phyloP scores from a whole-genome alignment of 37 sponge, comb jelly and placozoan species.

The Cliona cf. orientalis region DNA sequence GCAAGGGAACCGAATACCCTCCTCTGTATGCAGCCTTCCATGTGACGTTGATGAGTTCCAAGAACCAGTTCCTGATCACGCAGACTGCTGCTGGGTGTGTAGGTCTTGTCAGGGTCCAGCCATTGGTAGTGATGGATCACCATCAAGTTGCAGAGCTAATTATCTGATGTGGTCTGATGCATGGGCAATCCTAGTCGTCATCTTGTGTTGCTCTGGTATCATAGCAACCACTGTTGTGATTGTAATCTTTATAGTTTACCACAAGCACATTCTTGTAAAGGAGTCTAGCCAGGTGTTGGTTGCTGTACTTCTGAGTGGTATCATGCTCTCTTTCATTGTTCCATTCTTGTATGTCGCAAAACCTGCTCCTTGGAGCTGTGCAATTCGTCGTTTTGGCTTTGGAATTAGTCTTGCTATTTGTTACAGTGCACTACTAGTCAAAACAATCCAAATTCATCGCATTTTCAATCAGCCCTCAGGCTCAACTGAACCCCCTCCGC shows the following conservation, averaged over 20 bases:
- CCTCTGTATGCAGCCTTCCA: constrained; percentile 34
- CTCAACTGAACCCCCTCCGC: background rate
- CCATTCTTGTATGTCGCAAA: constrained; percentile 49
- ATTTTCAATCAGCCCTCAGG: constrained; percentile 51
- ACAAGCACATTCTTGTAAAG: constrained; percentile 55
- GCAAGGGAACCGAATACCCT: background rate
- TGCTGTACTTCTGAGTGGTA: constrained; percentile 48
- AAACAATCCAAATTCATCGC: constrained; percentile 64
- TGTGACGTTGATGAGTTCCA: constrained; percentile 50
- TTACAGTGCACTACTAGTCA: constrained; percentile 66
- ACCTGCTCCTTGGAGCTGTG: constrained; percentile 56
- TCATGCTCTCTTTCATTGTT: constrained; percentile 43
- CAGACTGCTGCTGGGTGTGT: constrained; percentile 74
- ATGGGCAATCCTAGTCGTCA: constrained; percentile 43
- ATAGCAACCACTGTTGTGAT: constrained; percentile 18
- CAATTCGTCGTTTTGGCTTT: constrained; percentile 32
- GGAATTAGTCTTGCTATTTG: constrained; percentile 56
- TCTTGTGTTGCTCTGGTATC: constrained; percentile 43
- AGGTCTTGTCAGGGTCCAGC: constrained; percentile 26
- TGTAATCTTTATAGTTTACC: constrained; percentile 36
- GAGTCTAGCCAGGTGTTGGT: constrained; percentile 78
- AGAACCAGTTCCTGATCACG: constrained; percentile 4
- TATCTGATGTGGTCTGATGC: constrained; percentile 28
- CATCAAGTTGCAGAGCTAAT: constrained; percentile 28
- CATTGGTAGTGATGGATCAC: constrained; percentile 14